Percentiles rank a stretch among this genome's conserved stretches.
Conservation (phyloP, 2,888 invertebrate genomes). For the Tubulanus polymorphus region DNA sequence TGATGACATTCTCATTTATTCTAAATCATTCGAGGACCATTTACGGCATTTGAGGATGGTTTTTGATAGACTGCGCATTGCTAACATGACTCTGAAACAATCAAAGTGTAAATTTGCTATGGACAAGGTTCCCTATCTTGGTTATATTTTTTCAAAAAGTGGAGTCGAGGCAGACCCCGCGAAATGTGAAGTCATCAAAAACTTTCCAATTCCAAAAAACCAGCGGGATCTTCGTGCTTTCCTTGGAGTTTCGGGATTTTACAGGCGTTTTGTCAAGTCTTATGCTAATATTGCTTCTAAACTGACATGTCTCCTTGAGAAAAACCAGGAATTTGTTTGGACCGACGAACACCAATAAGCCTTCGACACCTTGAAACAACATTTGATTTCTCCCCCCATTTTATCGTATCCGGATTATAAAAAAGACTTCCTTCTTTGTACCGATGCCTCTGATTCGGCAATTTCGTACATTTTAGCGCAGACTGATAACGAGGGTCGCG, state of each 20-base stretch:
- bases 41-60: slow-evolving; percentile 16
- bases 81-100: slow-evolving; percentile 20
- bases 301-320: slow-evolving; percentile 34
- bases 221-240: slow-evolving; percentile 15
- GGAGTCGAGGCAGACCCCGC: slow-evolving; percentile 18
- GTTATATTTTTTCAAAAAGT: slow-evolving; percentile 19
- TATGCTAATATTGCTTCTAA: slow-evolving; percentile 32
- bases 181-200: slow-evolving; percentile 12
- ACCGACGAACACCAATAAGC: slow-evolving; percentile 29
- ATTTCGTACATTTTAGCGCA: slow-evolving; percentile 25
- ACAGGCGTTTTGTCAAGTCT: slow-evolving; percentile 42
- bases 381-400: slow-evolving; percentile 21
- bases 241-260: slow-evolving; percentile 38
- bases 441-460: slow-evolving; percentile 21
- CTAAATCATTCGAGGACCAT: slow-evolving; percentile 18
- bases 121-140: slow-evolving; percentile 18
- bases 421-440: slow-evolving; percentile 15
- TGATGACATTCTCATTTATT: slow-evolving; percentile 24
- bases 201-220: slow-evolving; percentile 14
- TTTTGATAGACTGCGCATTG: slow-evolving; percentile 17
- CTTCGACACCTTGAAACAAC: slow-evolving; percentile 35
- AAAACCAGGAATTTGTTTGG: slow-evolving; percentile 33
- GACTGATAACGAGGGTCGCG: slow-evolving; percentile 12
- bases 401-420: slow-evolving; percentile 22
- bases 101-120: slow-evolving; percentile 22